phyloP scores from a whole-genome alignment of 2,113 vertebrate species.

The Brienomyrus longianalis region DNA sequence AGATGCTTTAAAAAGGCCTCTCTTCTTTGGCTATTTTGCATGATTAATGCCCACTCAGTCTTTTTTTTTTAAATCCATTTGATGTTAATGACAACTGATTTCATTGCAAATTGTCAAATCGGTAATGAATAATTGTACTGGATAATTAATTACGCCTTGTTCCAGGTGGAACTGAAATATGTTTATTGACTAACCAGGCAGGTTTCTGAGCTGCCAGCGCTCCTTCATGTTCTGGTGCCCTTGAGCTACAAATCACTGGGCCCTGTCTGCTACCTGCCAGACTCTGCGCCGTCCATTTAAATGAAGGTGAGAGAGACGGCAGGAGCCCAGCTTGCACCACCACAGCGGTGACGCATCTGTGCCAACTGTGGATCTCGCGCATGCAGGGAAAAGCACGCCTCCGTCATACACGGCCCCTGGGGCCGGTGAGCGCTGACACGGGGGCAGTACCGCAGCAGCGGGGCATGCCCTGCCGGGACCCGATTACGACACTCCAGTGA shows the following conservation, averaged over 20 bases:
- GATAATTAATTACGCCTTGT: background rate
- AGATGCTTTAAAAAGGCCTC: background rate
- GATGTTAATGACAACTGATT: slow-evolving; percentile 7
- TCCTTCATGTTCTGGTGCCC: background rate
- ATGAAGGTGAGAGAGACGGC: background rate
- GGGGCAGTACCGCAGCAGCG: background rate
- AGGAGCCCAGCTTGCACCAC: background rate
- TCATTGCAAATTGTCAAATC: background rate
- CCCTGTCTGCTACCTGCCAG: background rate
- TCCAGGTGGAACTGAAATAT: background rate
- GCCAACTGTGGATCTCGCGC: background rate
- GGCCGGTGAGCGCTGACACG: background rate
- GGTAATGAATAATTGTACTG: background rate
- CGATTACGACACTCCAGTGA: background rate
- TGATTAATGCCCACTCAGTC: background rate
- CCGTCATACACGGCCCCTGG: background rate
- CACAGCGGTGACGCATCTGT: background rate
- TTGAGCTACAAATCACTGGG: background rate
- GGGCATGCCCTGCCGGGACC: background rate
- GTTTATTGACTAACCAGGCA: background rate
- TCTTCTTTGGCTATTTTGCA: background rate
- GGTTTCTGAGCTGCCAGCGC: background rate
- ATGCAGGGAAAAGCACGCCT: background rate
- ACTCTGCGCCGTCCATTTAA: background rate
- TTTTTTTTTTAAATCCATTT: background rate